Conservation (phyloP, 2,888 invertebrate species). For the Mimachlamys varia region DNA sequence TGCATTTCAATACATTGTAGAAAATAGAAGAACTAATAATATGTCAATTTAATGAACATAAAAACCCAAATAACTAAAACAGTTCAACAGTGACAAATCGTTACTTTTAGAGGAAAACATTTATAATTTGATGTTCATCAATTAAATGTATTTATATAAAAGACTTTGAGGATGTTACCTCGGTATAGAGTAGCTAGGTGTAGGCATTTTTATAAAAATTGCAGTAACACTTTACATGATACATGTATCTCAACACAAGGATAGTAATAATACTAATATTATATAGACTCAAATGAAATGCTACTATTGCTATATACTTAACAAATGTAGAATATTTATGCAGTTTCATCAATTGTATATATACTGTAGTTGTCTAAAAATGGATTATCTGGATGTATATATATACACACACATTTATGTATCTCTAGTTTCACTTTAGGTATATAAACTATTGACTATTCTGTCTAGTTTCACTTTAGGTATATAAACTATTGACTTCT, state of each 20-base stretch:
- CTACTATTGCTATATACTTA: background rate
- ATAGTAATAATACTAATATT: too few species aligned
- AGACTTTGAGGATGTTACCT: background rate
- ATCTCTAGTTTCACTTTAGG: slow-evolving; percentile 35
- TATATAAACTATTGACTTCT: background rate
- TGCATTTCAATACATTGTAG: too few species aligned
- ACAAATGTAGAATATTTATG: background rate
- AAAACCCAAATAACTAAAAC: too few species aligned
- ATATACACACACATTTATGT: background rate
- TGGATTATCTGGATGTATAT: background rate
- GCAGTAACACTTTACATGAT: background rate
- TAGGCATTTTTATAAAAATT: background rate
- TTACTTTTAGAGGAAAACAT: too few species aligned
- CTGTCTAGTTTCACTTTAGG: background rate
- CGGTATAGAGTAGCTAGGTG: background rate
- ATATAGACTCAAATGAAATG: background rate
- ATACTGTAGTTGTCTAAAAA: slow-evolving; percentile 6
- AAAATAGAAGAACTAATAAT: too few species aligned
- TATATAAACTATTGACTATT: background rate
- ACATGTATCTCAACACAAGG: background rate
- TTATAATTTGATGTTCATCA: too few species aligned
- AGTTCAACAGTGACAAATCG: too few species aligned
- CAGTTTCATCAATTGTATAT: slow-evolving; percentile 8
- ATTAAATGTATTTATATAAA: background rate
- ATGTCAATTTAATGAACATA: too few species aligned